phyloP scores from a whole-genome alignment of 2,888 invertebrate species.

The Apodemia zela region DNA sequence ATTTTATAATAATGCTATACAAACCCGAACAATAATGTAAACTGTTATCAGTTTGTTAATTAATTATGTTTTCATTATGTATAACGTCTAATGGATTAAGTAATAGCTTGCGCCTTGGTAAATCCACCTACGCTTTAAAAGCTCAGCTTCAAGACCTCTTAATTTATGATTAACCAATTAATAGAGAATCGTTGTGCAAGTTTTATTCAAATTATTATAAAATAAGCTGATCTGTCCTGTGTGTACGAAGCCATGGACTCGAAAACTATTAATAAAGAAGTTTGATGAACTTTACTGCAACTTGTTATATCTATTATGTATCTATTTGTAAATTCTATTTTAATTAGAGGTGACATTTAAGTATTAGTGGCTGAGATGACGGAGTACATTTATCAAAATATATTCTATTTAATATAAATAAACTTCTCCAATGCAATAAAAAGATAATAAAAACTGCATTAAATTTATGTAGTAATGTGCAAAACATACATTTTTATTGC shows the following conservation, averaged over 20 bases:
- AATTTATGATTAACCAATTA: slow-evolving; percentile 6
- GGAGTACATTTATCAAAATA: no score
- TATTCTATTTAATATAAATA: no score
- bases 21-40: not conserved
- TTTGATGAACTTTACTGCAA: not conserved
- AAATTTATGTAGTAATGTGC: no score
- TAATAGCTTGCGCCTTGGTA: not conserved
- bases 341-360: not conserved
- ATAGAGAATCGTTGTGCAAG: slow-evolving; percentile 1
- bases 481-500: no score
- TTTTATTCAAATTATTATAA: not conserved
- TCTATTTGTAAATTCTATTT: not conserved
- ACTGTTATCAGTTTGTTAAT: not conserved
- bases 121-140: not conserved
- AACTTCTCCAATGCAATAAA: no score
- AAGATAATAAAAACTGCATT: no score
- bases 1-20: not conserved
- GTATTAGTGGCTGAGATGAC: no score
- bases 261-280: not conserved
- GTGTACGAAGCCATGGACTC: not conserved
- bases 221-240: not conserved
- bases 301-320: no score
- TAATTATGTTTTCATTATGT: slow-evolving; percentile 3
- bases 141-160: slow-evolving; percentile 8
- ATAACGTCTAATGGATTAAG: slow-evolving; percentile 8